Conservation (phyloP, 2,888 invertebrate genomes). For the Ecdyonurus torrentis region DNA sequence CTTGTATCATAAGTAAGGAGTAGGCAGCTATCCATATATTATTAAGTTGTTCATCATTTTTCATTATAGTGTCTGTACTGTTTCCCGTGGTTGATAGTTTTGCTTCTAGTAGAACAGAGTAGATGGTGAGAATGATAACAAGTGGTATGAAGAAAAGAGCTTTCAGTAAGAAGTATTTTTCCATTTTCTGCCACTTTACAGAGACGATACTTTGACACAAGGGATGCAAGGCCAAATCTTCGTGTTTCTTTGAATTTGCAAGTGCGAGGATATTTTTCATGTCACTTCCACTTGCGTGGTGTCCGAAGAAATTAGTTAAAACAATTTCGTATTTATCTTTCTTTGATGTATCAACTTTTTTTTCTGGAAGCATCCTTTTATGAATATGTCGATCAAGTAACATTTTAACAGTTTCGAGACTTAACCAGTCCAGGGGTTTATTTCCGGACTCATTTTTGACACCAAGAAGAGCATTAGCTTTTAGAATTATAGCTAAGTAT, state of each 20-base stretch:
- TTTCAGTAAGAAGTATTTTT: neutral
- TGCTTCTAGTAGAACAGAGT: neutral
- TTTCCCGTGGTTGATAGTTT: neutral
- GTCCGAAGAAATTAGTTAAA: neutral
- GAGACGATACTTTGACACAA: neutral
- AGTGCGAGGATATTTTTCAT: neutral
- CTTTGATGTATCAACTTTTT: neutral
- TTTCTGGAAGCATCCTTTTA: neutral
- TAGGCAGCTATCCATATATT: neutral
- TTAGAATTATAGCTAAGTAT: neutral
- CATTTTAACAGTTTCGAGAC: neutral
- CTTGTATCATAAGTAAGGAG: neutral
- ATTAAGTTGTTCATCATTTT: neutral
- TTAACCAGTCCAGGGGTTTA: neutral
- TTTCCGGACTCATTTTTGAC: neutral
- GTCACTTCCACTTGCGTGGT: conserved; percentile 1
- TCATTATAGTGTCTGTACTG: neutral
- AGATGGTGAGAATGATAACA: neutral
- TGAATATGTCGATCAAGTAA: neutral
- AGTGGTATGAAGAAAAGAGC: neutral
- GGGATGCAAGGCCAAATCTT: neutral
- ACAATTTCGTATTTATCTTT: neutral
- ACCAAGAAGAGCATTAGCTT: neutral
- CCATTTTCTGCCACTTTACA: conserved; percentile 1
- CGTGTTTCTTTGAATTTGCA: neutral